phyloP scores from a whole-genome alignment of 2,797 vertebrate species.

The Vipera latastei region DNA sequence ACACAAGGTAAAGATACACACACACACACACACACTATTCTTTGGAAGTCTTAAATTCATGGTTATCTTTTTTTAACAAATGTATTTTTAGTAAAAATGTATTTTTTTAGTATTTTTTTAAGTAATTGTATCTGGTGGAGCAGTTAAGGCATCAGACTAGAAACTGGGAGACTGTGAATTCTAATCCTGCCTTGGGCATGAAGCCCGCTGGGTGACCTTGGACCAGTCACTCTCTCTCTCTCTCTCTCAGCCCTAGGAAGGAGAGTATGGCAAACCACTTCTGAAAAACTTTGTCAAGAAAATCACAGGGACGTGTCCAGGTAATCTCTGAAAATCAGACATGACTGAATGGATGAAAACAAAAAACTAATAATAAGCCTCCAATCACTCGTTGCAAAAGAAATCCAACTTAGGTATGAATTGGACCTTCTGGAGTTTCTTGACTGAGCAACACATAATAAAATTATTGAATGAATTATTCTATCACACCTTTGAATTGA shows the following conservation, averaged over 20 bases:
- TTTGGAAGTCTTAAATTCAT: neutral
- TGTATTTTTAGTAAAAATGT: neutral
- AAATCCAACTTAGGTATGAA: neutral
- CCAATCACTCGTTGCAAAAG: neutral
- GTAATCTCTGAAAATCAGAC: neutral
- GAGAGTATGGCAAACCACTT: neutral
- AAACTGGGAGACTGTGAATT: neutral
- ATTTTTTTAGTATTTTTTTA: neutral
- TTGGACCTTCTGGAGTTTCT: neutral
- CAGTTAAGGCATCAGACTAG: neutral
- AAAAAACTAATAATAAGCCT: neutral
- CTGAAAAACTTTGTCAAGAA: neutral
- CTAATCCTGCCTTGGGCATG: neutral
- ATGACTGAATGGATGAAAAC: neutral
- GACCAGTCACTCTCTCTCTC: neutral
- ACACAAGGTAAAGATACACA: too few species aligned
- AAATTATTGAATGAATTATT: neutral
- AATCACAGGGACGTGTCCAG: neutral
- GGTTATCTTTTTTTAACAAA: neutral
- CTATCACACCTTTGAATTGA: conserved; percentile 41
- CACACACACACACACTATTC: neutral
- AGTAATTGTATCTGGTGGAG: neutral
- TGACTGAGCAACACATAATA: neutral
- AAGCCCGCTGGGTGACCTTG: neutral
- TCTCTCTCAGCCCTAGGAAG: neutral